A percentile compares a stretch with the other conserved stretches of the same genome.
Evolutionary conservation across 2,113 vertebrate species (phyloP).

Genomic region (Gymnorhina tibicen): DNA sequence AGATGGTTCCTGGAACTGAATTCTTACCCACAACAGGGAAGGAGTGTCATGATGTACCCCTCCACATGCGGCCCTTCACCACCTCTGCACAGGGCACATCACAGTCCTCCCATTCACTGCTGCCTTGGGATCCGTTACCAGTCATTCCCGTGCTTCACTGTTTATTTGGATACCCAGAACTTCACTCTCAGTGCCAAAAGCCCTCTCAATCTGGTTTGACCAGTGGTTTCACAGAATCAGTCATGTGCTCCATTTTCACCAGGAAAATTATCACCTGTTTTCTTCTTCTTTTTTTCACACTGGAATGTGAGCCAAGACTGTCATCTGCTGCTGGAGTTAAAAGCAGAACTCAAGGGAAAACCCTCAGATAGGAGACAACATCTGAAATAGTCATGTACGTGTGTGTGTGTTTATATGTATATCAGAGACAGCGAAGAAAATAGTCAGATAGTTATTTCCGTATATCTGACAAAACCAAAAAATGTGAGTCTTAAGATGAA

Average conservation of each 20-base stretch:
- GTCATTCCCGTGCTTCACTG: neutral
- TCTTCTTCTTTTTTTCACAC: neutral
- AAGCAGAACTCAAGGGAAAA: neutral
- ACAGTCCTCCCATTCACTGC: neutral
- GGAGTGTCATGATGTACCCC: neutral
- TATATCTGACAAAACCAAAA: neutral
- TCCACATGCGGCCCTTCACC: neutral
- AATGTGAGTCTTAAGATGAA: neutral
- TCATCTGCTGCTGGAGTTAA: neutral
- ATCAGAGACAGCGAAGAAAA: neutral
- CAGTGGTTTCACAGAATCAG: neutral
- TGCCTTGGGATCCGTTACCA: neutral
- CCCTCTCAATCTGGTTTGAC: neutral
- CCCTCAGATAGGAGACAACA: neutral
- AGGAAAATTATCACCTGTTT: neutral
- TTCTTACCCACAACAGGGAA: neutral
- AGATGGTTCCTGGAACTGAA: neutral
- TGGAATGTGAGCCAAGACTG: neutral
- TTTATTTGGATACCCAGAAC: neutral
- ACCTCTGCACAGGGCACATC: neutral
- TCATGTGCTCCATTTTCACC: neutral
- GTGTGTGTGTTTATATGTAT: accelerated
- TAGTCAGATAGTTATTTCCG: neutral
- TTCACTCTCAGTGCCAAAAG: neutral
- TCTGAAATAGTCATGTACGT: neutral